phyloP scores from a whole-genome alignment of 1,140 invertebrate species.

The Drosophila oshimai region DNA sequence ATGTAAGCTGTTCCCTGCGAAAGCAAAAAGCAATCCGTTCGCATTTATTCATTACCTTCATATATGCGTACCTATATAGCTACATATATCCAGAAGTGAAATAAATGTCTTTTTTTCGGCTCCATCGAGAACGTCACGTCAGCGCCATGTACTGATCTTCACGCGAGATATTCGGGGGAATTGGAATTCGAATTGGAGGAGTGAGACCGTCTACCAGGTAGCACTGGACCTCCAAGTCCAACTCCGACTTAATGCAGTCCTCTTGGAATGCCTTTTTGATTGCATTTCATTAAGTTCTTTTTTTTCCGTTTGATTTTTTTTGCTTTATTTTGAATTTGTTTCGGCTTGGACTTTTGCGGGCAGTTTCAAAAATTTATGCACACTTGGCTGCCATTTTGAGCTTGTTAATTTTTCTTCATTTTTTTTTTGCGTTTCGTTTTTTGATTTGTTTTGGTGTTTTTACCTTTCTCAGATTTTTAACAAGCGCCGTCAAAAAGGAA shows the following conservation, averaged over 20 bases:
- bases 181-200: constrained; percentile 8
- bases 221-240: constrained; percentile 23
- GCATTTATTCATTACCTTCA: constrained; percentile 63
- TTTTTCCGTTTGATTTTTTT: constrained; percentile 16
- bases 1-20: constrained; percentile 58
- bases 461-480: constrained; percentile 70
- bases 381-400: constrained; percentile 74
- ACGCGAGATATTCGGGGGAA: constrained; percentile 48
- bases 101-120: constrained; percentile 54
- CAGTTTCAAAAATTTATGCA: constrained; percentile 79
- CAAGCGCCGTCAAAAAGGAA: constrained; percentile 79
- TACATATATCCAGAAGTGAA: constrained; percentile 35
- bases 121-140: constrained; percentile 44
- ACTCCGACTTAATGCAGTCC: constrained; percentile 62
- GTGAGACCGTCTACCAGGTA: constrained; percentile 29
- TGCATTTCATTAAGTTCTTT: constrained; percentile 69
- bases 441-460: constrained; percentile 43
- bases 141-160: constrained; percentile 69
- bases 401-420: constrained; percentile 64
- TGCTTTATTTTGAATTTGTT: constrained; percentile 25
- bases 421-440: constrained; percentile 24
- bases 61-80: constrained; percentile 45
- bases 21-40: constrained; percentile 52
- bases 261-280: constrained; percentile 72
- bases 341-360: constrained; percentile 44